These are phyloP conservation scores for Archocentrus centrarchus DNA, from an alignment of 2,113 vertebrate species.

Conservation along the genomic window DNA sequence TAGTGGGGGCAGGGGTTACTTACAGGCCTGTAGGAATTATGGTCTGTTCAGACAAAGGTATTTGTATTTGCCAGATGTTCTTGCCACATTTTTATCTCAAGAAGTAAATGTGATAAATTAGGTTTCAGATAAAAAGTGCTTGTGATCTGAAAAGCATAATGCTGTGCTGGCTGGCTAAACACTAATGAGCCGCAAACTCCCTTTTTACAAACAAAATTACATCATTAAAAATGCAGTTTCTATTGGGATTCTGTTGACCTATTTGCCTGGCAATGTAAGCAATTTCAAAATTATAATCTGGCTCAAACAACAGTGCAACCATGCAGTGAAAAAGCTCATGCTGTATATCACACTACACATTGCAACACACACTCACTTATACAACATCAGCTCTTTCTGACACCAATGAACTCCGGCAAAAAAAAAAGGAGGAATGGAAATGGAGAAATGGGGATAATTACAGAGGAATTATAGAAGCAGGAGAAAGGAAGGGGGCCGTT, in stretches of 20 bases:
- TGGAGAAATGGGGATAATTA: conserved; percentile 6
- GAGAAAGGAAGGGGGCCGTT: conserved; percentile 12
- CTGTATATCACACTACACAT: neutral
- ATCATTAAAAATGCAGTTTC: conserved; percentile 25
- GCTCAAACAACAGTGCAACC: neutral
- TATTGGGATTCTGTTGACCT: neutral
- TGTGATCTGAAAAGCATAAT: neutral
- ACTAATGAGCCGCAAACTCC: conserved; percentile 28
- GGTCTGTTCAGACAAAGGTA: neutral
- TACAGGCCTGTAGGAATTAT: neutral
- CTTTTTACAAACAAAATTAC: neutral
- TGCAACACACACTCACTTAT: neutral
- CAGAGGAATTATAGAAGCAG: neutral
- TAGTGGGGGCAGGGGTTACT: neutral
- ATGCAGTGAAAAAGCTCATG: neutral
- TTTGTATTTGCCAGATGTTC: conserved; percentile 28
- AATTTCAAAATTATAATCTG: neutral
- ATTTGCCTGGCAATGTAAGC: neutral
- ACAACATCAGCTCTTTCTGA: neutral
- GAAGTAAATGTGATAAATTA: conserved; percentile 36
- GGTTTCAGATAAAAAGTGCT: conserved; percentile 21
- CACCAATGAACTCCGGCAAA: neutral
- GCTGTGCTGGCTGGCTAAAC: conserved; percentile 1
- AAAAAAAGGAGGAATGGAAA: neutral
- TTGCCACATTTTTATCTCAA: neutral